phyloP scores from a whole-genome alignment of 2,888 invertebrate genomes.

The Drosophila pegasa region DNA sequence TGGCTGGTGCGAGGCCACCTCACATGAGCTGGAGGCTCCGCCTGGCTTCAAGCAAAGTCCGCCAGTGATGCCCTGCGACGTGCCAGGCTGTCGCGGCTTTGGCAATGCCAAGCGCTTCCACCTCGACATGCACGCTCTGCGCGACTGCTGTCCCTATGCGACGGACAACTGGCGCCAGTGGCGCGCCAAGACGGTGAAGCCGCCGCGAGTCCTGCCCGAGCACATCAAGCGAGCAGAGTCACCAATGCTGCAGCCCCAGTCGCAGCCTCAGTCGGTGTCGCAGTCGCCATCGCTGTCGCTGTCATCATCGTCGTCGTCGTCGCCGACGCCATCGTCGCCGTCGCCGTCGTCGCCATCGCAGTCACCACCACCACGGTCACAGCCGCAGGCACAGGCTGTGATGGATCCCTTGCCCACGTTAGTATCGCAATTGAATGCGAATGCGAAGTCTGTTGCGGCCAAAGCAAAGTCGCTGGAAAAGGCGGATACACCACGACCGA shows the following conservation, averaged over 20 bases:
- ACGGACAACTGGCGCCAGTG: slow-evolving; percentile 82
- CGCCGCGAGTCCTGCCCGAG: slow-evolving; percentile 66
- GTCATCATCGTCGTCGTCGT: background rate
- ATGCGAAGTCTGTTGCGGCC: background rate
- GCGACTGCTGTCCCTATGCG: slow-evolving; percentile 91
- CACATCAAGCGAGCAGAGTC: slow-evolving; percentile 38
- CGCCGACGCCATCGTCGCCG: background rate
- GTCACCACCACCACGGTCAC: background rate
- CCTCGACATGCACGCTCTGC: slow-evolving; percentile 89
- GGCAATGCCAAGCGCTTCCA: slow-evolving; percentile 94
- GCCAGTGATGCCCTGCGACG: slow-evolving; percentile 89
- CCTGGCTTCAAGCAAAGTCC: slow-evolving; percentile 86
- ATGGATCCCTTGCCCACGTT: slow-evolving; percentile 8
- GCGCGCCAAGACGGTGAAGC: slow-evolving; percentile 80
- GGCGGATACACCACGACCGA: slow-evolving; percentile 2
- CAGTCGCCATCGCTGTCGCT: background rate
- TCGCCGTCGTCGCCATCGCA: background rate
- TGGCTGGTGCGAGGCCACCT: slow-evolving; percentile 95
- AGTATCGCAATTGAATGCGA: background rate
- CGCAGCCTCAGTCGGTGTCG: background rate
- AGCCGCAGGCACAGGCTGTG: background rate
- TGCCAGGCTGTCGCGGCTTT: slow-evolving; percentile 94
- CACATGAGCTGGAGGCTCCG: slow-evolving; percentile 94
- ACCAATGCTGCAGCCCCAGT: background rate
- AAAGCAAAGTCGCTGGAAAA: slow-evolving; percentile 15